Evolutionary conservation across 2,888 invertebrate species (phyloP).

Genomic region (Spialia ferax): DNA sequence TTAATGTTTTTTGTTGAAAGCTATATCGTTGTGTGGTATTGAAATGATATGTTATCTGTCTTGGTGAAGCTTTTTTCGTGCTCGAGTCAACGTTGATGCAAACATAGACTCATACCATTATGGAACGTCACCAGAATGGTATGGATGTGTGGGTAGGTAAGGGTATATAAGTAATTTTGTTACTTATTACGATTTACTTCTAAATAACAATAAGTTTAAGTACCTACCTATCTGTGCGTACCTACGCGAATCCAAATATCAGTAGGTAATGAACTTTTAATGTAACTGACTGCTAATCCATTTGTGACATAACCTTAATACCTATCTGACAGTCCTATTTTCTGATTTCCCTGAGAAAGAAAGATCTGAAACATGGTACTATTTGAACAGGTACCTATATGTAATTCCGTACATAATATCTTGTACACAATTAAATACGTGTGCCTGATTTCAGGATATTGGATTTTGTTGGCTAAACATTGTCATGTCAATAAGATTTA

Average conservation of each 20-base stretch:
- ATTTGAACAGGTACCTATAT: too few species aligned
- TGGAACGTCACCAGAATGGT: conserved; percentile 87
- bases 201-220: background rate
- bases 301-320: background rate
- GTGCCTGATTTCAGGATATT: background rate
- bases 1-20: conserved; percentile 61
- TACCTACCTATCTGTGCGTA: background rate
- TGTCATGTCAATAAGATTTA: too few species aligned
- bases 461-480: too few species aligned
- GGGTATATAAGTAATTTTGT: conserved; percentile 65
- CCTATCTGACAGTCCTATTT: too few species aligned
- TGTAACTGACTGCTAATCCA: background rate
- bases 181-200: conserved; percentile 39
- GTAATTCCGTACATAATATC: too few species aligned
- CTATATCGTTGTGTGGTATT: conserved; percentile 60
- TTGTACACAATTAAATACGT: background rate
- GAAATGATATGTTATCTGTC: conserved; percentile 57
- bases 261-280: background rate
- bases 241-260: too few species aligned
- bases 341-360: too few species aligned
- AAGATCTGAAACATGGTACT: too few species aligned
- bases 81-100: conserved; percentile 59
- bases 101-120: conserved; percentile 76
- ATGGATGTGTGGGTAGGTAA: conserved; percentile 88
- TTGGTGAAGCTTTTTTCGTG: conserved; percentile 61